Evolutionary conservation across 2,888 invertebrate species (phyloP), one percentile per base, ranked within the genome.

Genomic region (Coecobrya sp.): DNA sequence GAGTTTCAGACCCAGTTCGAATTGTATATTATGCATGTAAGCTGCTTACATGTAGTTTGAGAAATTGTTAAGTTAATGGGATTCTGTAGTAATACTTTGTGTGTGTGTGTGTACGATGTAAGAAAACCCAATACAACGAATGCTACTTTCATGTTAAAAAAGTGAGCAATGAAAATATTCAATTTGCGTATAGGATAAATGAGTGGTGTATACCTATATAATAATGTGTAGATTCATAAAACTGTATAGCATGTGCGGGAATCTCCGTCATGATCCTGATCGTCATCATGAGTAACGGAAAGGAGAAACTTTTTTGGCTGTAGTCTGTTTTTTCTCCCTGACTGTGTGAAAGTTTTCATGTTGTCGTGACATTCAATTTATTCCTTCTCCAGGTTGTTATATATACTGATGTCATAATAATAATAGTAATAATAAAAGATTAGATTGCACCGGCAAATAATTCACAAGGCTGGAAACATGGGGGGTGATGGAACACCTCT

Each of bases 401-500:
- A 52, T 81, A 30, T 36, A 82, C 36, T 59, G 36, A 36, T 36
- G 59, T 62, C 36, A 82, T 82, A 36, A 82, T 25, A 27, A 22
- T 25, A 30, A 16, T 49, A 49, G 49, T 49, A 36, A 82, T 62
- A 62, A 82, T 62, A 82, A 82, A 62, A 42, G 62, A 81, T 81
- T 81, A 81, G 55, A 52, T 65, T 84, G 68, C 49, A 68, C 45
- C 65, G 30, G 55, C 8, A 70, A 70, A 59, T 42, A 42, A 59
- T 79, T 55, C 55, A 82, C 27, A 86, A 62, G 85, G 76, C 79
- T 86, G 88, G 59, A 65, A 92, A 92, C 81, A 92, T 92, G 92
- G 92, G 86, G 92, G 92, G 89, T 59, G 92, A 92, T 86, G 92
- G 92, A 25, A 89, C 86, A 82, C 45, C 86, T 55, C 62, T 92